Evolutionary conservation across 35 echinoderm and acorn worm genomes (phyloP).

Genomic region (Eucidaris tribuloides): DNA sequence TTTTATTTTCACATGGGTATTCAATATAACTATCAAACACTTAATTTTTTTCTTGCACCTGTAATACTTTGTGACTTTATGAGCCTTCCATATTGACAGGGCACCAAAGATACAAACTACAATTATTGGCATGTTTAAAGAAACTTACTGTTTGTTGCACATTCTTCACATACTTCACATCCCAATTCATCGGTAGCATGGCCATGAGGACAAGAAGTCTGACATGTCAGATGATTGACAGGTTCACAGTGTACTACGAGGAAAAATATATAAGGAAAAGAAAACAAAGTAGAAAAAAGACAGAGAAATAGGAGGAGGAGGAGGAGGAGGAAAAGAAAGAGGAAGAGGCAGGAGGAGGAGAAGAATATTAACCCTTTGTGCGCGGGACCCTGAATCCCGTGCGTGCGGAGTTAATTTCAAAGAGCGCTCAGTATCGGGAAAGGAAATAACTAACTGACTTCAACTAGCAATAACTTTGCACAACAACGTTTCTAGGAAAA

Average conservation of each 20-base stretch:
- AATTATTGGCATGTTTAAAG: not conserved
- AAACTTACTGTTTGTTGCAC: constrained; percentile 29
- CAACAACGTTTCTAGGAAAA: too few species aligned
- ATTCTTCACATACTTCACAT: constrained; percentile 30
- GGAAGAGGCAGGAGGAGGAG: not conserved
- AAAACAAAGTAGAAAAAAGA: not conserved
- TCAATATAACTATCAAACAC: too few species aligned
- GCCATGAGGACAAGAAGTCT: constrained; percentile 20
- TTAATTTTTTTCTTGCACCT: too few species aligned
- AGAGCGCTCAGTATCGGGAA: too few species aligned
- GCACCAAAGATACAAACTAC: too few species aligned
- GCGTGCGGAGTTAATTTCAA: too few species aligned
- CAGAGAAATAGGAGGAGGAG: not conserved
- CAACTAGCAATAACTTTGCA: too few species aligned
- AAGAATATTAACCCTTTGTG: not conserved
- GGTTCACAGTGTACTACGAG: constrained; percentile 14
- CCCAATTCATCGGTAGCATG: constrained; percentile 16
- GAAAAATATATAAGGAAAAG: not conserved
- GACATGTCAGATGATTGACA: constrained; percentile 20
- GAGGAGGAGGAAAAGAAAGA: not conserved
- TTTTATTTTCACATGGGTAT: too few species aligned
- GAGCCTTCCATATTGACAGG: too few species aligned
- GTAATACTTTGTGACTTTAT: too few species aligned
- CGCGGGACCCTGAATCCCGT: too few species aligned
- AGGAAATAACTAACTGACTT: too few species aligned